Evolutionary conservation across 2,888 invertebrate species (phyloP).

Genomic region (Phengaris alcon): DNA sequence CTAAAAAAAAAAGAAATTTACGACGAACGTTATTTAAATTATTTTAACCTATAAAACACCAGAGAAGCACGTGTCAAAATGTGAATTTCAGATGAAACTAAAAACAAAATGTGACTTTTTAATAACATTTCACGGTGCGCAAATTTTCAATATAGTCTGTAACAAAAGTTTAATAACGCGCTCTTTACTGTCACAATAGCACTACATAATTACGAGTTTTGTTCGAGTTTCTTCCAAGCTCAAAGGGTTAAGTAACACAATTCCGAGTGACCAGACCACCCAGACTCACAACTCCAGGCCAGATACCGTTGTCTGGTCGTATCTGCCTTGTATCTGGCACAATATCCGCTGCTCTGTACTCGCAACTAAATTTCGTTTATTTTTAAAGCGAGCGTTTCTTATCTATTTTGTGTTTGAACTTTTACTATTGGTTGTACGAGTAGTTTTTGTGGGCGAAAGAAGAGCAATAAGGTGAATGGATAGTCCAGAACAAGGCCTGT

Average conservation of each 20-base stretch:
- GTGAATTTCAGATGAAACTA: neutral
- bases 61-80: neutral
- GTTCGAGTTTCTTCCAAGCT: neutral
- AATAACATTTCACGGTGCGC: neutral
- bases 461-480: too few species aligned
- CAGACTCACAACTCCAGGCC: neutral
- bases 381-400: neutral
- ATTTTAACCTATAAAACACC: too few species aligned
- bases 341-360: neutral
- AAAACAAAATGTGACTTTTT: neutral
- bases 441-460: neutral
- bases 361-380: conserved; percentile 1
- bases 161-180: neutral
- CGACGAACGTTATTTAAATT: too few species aligned
- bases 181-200: neutral
- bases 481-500: too few species aligned
- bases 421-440: neutral
- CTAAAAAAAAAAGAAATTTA: too few species aligned
- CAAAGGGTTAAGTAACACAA: neutral
- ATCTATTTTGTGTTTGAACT: conserved; percentile 4
- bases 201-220: conserved; percentile 6
- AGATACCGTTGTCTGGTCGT: too few species aligned
- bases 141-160: neutral
- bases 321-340: neutral
- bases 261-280: conserved; percentile 1